Evolutionary conservation across 2,888 invertebrate species (phyloP), one percentile per base, ranked within the genome.

Genomic region (Aleiodes alternator): DNA sequence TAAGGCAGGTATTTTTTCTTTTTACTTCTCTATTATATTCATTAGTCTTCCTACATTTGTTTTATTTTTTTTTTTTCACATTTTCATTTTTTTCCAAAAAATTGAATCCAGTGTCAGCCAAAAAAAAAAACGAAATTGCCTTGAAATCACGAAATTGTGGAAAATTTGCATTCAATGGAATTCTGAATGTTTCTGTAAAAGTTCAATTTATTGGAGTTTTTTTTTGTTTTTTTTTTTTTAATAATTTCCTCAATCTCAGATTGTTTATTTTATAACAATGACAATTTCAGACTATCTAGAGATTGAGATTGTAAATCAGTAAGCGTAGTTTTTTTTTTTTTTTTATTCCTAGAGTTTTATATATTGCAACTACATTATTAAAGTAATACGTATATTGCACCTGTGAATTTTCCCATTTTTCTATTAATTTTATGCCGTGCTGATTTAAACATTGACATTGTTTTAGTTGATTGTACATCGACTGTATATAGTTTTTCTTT

Each of bases 391-490:
- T 43, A 43, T 43, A 43, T 43, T 43, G 43, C 23, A 23, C 43
- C 14, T 31, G 34, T 59, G n/a, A 34, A 38, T 34, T 34, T n/a
- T n/a, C 7, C n/a, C 51, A n/a, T 51, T 51, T 23, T n/a, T n/a
- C 34, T 16, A 56, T 64, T 48, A 43, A 29, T 48, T 61, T 61
- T 8, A 31, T 59, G n/a, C 31, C 57, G 57, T 57, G 29, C 12
- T 57, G 11, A 57, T 57, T 23, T 57, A 8, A 5, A 59, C 34
- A 14, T 59, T 7, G 34, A 59, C 31, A 64, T 72, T 23, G n/a
- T 66, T 59, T 23, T 23, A 79, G 74, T 80, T 77, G 77, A 80
- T 80, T 79, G 80, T 80, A 80, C 79, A 79, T 76, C 73, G 78
- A 77, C 79, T 43, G 14, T 16, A 55, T 16, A 55, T 55, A 73